Percentiles rank a stretch among this genome's conserved stretches.
Conservation (phyloP, 1,140 invertebrate genomes). For the Drosophila kurseongensis region DNA sequence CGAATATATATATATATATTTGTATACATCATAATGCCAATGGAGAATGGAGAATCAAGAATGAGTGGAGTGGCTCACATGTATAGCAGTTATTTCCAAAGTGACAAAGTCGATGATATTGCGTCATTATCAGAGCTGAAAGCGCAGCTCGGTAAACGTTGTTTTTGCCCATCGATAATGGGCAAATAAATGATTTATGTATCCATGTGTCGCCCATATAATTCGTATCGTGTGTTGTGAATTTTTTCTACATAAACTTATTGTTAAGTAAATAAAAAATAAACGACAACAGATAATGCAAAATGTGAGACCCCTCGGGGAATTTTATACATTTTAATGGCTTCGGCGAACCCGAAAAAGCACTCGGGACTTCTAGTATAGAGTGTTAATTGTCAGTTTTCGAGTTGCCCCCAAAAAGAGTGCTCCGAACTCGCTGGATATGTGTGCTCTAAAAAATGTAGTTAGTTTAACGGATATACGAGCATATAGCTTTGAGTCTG, state of each 20-base stretch:
- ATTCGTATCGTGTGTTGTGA: constrained; percentile 39
- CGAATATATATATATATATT: not conserved
- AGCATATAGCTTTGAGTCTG: constrained; percentile 12
- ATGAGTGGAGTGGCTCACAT: constrained; percentile 19
- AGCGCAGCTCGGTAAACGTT: constrained; percentile 16
- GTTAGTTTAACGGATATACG: constrained; percentile 38
- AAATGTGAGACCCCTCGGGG: constrained; percentile 20
- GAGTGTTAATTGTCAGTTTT: constrained; percentile 39
- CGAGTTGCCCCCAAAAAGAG: constrained; percentile 28
- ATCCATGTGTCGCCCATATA: constrained; percentile 18
- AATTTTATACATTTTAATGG: constrained; percentile 26
- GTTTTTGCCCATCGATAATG: constrained; percentile 35
- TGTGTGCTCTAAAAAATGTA: constrained; percentile 29
- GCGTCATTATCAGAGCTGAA: constrained; percentile 42
- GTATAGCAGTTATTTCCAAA: constrained; percentile 24
- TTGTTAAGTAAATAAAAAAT: constrained; percentile 51
- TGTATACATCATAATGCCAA: not conserved
- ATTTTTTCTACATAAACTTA: constrained; percentile 40
- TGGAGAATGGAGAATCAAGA: constrained; percentile 27
- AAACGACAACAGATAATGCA: constrained; percentile 42
- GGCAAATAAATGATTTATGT: constrained; percentile 61
- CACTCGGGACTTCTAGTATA: constrained; percentile 19
- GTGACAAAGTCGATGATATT: constrained; percentile 32
- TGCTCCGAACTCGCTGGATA: constrained; percentile 6
- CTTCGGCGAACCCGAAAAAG: constrained; percentile 38